A percentile compares a stretch with the other conserved stretches of the same genome.
Conservation (phyloP, 37 sponge, comb jelly and placozoan species). For the Aplysina aerophoba region DNA sequence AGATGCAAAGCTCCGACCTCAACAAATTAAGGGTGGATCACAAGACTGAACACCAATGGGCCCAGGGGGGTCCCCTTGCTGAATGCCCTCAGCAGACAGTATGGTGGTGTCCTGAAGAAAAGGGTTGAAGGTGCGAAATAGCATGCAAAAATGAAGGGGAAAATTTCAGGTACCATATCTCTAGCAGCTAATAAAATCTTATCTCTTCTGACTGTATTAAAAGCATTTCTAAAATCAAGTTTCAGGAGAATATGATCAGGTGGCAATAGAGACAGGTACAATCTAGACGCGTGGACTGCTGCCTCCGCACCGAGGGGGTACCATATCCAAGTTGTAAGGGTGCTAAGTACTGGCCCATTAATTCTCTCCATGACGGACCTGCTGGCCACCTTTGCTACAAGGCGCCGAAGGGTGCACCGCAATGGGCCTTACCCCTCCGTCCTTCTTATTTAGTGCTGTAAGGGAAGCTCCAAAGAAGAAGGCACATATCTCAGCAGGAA, state of each 20-base stretch:
- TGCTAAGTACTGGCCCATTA: not conserved
- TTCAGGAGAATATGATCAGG: too few species aligned
- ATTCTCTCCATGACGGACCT: not conserved
- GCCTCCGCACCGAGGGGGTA: not conserved
- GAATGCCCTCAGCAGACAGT: not conserved
- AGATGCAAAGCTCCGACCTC: not conserved
- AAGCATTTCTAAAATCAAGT: too few species aligned
- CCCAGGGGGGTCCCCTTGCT: not conserved
- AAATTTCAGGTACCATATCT: too few species aligned
- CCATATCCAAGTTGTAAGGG: not conserved
- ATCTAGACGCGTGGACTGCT: too few species aligned
- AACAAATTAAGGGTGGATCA: slow-evolving; percentile 5
- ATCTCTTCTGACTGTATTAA: too few species aligned
- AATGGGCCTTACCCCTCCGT: not conserved
- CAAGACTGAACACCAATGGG: not conserved
- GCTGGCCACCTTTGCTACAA: not conserved
- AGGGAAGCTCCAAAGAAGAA: not conserved
- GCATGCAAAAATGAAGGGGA: not conserved
- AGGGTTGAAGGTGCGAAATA: not conserved
- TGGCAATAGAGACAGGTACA: too few species aligned
- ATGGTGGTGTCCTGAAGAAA: not conserved
- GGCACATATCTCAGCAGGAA: not conserved
- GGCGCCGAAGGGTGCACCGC: not conserved
- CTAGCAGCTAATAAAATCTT: too few species aligned
- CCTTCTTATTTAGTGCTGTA: not conserved